Conservation (phyloP, 2,888 invertebrate species). For the Erebia epiphron region DNA sequence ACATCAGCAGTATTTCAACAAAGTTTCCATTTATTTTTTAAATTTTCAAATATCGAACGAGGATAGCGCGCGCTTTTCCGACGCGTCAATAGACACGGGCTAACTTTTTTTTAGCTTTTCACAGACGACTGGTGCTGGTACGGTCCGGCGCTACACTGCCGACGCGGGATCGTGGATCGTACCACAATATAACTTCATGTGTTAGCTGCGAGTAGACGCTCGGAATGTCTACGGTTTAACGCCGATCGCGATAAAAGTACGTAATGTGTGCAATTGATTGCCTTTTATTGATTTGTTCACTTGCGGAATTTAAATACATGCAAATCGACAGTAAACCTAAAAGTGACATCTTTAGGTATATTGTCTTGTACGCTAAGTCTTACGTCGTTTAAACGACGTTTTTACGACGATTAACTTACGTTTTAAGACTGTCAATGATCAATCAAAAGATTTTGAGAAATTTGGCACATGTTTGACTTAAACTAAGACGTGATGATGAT, state of each 20-base stretch:
- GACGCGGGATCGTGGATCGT: constrained; percentile 23
- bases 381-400: no score
- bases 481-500: no score
- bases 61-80: constrained; percentile 37
- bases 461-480: no score
- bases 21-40: constrained; percentile 6
- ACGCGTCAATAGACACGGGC: constrained; percentile 28
- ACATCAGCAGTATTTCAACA: neutral
- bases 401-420: no score
- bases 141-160: constrained; percentile 40
- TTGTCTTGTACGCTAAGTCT: no score
- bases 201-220: constrained; percentile 30
- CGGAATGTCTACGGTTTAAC: constrained; percentile 33
- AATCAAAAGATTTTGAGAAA: no score
- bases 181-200: constrained; percentile 19
- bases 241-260: constrained; percentile 34
- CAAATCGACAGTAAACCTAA: no score
- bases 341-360: no score
- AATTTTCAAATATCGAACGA: constrained; percentile 28
- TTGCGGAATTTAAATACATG: constrained; percentile 1
- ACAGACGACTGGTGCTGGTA: constrained; percentile 33
- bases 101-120: constrained; percentile 21
- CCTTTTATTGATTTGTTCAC: constrained; percentile 15
- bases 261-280: constrained; percentile 25
- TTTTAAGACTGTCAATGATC: no score